These are phyloP conservation scores for Camarhynchus parvulus DNA, from an alignment of 2,113 vertebrate genomes.

Conservation along the genomic window DNA sequence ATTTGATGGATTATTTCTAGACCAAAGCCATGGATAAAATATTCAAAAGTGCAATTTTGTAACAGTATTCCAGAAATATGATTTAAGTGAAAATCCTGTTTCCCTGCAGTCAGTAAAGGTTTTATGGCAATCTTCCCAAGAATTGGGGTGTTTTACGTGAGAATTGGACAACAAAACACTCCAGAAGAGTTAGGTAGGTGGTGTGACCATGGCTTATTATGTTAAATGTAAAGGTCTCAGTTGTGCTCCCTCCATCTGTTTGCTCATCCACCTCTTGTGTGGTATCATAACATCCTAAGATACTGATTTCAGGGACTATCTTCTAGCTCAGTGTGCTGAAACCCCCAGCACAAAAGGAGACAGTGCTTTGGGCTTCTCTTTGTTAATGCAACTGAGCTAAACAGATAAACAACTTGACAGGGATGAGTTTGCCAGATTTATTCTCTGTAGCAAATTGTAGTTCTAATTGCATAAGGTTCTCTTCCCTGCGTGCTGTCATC, in stretches of 20 bases:
- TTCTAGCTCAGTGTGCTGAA: neutral
- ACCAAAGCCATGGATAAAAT: neutral
- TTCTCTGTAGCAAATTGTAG: neutral
- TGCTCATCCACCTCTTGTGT: neutral
- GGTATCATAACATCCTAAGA: neutral
- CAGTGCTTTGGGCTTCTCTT: neutral
- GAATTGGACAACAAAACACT: neutral
- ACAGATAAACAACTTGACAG: slow-evolving; percentile 37
- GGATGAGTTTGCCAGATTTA: neutral
- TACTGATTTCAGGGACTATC: neutral
- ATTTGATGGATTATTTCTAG: slow-evolving; percentile 52
- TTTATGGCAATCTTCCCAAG: neutral
- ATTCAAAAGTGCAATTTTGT: neutral
- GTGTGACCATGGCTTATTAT: neutral
- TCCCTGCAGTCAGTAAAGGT: neutral
- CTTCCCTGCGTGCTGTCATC: neutral
- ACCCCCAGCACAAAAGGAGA: neutral
- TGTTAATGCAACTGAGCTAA: neutral
- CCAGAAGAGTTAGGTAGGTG: neutral
- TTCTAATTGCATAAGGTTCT: slow-evolving; percentile 41
- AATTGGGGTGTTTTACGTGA: neutral
- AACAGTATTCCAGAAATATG: neutral
- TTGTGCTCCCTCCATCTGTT: neutral
- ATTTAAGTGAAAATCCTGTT: neutral
- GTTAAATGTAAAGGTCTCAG: neutral